Percentiles rank a stretch among this genome's conserved stretches.
These are phyloP conservation scores for Taphrorychus bicolor DNA, from an alignment of 2,888 invertebrate species.

Conservation along the genomic window DNA sequence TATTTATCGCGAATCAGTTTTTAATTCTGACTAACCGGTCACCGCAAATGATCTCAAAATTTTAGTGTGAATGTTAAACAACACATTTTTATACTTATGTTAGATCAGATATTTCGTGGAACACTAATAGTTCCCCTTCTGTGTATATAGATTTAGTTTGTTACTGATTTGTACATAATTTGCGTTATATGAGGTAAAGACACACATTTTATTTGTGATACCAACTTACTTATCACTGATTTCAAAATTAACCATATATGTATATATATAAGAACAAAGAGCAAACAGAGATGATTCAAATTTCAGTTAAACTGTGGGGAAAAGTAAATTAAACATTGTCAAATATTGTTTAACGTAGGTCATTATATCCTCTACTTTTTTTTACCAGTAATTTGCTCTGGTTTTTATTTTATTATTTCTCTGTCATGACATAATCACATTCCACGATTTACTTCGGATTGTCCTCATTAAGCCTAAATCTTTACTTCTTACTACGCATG, in stretches of 20 bases:
- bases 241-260: background rate
- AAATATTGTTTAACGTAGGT: too few species aligned
- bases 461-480: background rate
- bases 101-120: conserved; percentile 47
- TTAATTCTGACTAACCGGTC: too few species aligned
- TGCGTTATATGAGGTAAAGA: conserved; percentile 56
- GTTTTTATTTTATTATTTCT: too few species aligned
- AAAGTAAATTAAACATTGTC: too few species aligned
- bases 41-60: conserved; percentile 57
- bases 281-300: conserved; percentile 48
- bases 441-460: too few species aligned
- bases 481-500: background rate
- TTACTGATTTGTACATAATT: conserved; percentile 44
- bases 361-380: too few species aligned
- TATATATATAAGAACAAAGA: conserved; percentile 45
- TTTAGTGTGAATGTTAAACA: conserved; percentile 44
- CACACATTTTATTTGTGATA: conserved; percentile 51
- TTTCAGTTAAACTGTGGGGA: too few species aligned
- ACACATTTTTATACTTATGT: background rate
- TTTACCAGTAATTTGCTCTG: too few species aligned
- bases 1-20: too few species aligned
- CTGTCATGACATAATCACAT: too few species aligned
- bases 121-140: conserved; percentile 44
- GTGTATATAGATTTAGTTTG: conserved; percentile 55
- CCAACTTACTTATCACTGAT: conserved; percentile 40